Base-by-base conservation (phyloP, 2,113 vertebrate genomes). In the Ptilonorhynchus violaceus region DNA sequence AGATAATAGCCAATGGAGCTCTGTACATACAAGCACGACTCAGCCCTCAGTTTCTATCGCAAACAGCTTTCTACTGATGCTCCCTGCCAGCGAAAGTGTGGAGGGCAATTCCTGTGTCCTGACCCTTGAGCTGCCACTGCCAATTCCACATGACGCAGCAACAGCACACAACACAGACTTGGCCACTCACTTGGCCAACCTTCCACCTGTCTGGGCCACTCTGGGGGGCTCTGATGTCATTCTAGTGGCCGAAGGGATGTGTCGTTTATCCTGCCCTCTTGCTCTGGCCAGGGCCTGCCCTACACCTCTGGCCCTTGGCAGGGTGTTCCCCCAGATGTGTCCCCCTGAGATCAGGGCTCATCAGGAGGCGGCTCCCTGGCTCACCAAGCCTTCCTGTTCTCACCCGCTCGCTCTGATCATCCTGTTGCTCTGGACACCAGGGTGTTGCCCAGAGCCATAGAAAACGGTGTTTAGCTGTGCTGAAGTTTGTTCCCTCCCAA, bases 281-380 rank as follows among this genome's bases (percentile, higher is more conserved):
- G 3, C 27, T 39, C 50, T n/a, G 46, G 44, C 59, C 5, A 13
- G 30, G 46, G 15, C 52, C 52, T 42, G 46, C 41, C 60, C 33
- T 33, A 49, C 58, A 49, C 58, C 69, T 42, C 21, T 20, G 28
- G 37, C 23, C 62, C 28, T 62, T 6, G 49, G 35, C 1, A 1
- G 13, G 4, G 37, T 7, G 21, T 30, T 53, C 19, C 37, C 44
- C 22, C 11, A 15, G 20, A 5, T 0, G 11, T 15, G n/a, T 16
- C 12, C 24, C 60, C 49, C 46, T 31, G 27, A 52, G 46, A 60
- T 7, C 6, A 10, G 50, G 50, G 27, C 46, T 64, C 64, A 23
- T 42, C 53, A 41, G 35, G 33, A 46, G 56, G 39, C 1, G 2
- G 31, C 24, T 42, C 16, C 60, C 30, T 20, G 19, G 20, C 83